Evolutionary conservation across 2,888 invertebrate genomes (phyloP).

Genomic region (Notodonta ziczac): DNA sequence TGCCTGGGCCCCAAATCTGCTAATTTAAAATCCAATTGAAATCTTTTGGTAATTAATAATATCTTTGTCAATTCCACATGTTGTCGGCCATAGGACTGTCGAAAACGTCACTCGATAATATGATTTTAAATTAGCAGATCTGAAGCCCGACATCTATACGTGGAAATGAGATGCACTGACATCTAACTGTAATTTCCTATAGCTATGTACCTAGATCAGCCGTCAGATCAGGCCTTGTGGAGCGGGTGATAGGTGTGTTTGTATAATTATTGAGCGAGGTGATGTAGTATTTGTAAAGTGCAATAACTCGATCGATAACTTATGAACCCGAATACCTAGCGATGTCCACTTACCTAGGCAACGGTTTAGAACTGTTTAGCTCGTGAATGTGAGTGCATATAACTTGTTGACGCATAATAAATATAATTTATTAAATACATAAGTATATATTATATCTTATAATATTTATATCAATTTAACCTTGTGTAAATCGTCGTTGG

Average conservation of each 20-base stretch:
- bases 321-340: conserved; percentile 62
- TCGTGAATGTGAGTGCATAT: conserved; percentile 62
- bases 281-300: conserved; percentile 64
- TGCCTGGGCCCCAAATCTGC: too few relatives aligned
- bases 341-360: conserved; percentile 61
- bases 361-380: conserved; percentile 59
- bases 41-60: too few relatives aligned
- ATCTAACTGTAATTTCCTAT: too few relatives aligned
- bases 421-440: conserved; percentile 55
- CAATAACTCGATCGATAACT: conserved; percentile 70
- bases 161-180: too few relatives aligned
- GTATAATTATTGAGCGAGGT: conserved; percentile 42
- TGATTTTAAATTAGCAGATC: too few relatives aligned
- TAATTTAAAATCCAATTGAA: too few relatives aligned
- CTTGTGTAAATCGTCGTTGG: conserved; percentile 68
- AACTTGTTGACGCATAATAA: conserved; percentile 81
- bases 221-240: too few relatives aligned
- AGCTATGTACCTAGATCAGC: too few relatives aligned
- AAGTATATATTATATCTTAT: conserved; percentile 37
- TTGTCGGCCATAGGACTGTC: too few relatives aligned
- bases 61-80: too few relatives aligned
- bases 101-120: too few relatives aligned
- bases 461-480: conserved; percentile 32
- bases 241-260: conserved; percentile 36
- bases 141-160: too few relatives aligned